phyloP scores from a whole-genome alignment of 2,113 vertebrate genomes.

The Gadus macrocephalus region DNA sequence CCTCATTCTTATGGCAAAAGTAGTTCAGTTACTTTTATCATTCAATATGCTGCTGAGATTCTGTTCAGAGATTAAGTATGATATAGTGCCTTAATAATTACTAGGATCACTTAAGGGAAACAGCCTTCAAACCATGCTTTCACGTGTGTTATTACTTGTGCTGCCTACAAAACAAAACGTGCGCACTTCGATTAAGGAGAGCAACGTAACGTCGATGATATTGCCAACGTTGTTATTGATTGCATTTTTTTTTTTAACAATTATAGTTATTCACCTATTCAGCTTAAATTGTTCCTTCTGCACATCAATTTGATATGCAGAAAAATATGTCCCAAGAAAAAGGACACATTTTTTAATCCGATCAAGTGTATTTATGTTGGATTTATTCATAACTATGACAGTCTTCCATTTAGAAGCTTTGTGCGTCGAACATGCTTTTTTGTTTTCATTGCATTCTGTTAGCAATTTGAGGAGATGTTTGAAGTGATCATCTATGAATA shows the following conservation, averaged over 20 bases:
- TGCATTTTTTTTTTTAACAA: conserved; percentile 18
- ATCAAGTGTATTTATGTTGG: background rate
- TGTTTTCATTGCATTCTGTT: background rate
- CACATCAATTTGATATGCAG: too few species aligned
- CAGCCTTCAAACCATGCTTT: background rate
- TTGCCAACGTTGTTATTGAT: conserved; percentile 47
- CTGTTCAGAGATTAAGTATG: conserved; percentile 23
- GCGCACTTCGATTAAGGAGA: background rate
- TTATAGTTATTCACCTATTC: conserved; percentile 3
- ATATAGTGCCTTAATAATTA: conserved; percentile 2
- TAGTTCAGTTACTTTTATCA: background rate
- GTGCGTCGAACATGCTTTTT: background rate
- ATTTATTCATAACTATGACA: background rate
- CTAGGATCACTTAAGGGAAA: background rate
- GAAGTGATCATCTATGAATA: background rate
- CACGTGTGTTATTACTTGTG: background rate
- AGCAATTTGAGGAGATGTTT: background rate
- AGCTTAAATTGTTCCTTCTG: conserved; percentile 46
- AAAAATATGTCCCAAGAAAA: conserved; percentile 9
- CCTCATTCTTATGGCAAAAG: background rate
- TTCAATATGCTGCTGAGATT: conserved; percentile 17
- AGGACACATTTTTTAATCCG: background rate
- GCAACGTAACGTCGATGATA: background rate
- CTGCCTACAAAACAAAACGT: background rate
- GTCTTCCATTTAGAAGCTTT: too few species aligned